Evolutionary conservation across 2,113 vertebrate species (phyloP).

Genomic region (Siphamia tubifer): DNA sequence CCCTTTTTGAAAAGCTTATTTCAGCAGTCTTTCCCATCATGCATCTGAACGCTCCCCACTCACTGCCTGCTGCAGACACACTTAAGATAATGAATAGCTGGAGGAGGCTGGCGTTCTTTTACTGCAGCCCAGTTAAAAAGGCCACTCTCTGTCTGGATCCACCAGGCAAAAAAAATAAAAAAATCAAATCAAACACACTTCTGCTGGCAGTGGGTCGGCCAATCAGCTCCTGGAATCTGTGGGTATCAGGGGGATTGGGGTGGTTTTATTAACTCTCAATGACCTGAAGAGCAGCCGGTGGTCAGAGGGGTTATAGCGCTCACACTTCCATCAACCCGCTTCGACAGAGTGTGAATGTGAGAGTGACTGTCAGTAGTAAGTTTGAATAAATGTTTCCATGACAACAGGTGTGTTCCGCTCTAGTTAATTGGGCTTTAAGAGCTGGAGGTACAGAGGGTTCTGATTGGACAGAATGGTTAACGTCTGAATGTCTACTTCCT

Average conservation of each 20-base stretch:
- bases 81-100: conserved; percentile 76
- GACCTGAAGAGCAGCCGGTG: neutral
- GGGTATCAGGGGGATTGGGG: conserved; percentile 10
- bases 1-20: conserved; percentile 41
- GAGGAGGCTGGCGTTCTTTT: conserved; percentile 64
- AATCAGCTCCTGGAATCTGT: neutral
- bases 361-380: too few relatives aligned
- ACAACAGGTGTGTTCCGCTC: too few relatives aligned
- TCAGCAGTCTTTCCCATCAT: conserved; percentile 59
- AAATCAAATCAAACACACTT: too few relatives aligned
- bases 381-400: too few relatives aligned
- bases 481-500: too few relatives aligned
- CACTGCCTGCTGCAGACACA: conserved; percentile 63
- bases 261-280: neutral
- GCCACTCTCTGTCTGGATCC: conserved; percentile 60
- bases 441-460: too few relatives aligned
- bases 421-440: too few relatives aligned
- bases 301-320: too few relatives aligned
- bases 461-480: too few relatives aligned
- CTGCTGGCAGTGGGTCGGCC: conserved; percentile 25
- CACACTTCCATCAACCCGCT: too few relatives aligned
- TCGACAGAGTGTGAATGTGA: too few relatives aligned
- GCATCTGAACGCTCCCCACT: conserved; percentile 39
- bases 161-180: conserved; percentile 26
- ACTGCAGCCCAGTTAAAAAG: conserved; percentile 62